phyloP scores from a whole-genome alignment of 1,140 invertebrate species.

The Phymorhynchus buccinoides region DNA sequence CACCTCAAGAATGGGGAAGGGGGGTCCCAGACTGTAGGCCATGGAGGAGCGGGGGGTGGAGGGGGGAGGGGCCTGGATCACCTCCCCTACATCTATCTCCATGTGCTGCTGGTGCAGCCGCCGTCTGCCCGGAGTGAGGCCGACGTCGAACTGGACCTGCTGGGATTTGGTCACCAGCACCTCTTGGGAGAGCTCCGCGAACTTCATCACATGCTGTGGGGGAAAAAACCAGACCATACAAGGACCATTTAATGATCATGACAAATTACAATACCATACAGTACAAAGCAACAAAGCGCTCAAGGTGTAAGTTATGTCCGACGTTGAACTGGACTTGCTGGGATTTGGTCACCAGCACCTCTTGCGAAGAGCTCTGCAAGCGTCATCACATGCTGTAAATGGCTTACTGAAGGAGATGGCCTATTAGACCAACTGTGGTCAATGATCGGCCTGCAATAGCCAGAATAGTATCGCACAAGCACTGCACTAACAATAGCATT shows the following conservation, averaged over 20 bases:
- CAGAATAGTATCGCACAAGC: too few species aligned
- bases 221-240: too few species aligned
- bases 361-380: slow-evolving; percentile 96
- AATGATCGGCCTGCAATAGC: too few species aligned
- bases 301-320: too few species aligned
- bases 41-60: slow-evolving; percentile 27
- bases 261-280: neutral
- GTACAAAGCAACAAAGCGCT: too few species aligned
- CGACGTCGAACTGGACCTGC: slow-evolving; percentile 75
- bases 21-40: slow-evolving; percentile 71
- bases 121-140: slow-evolving; percentile 83
- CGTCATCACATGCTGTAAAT: slow-evolving; percentile 93
- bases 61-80: neutral
- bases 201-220: slow-evolving; percentile 94
- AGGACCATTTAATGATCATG: too few species aligned
- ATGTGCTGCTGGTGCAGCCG: slow-evolving; percentile 81
- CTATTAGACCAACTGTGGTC: too few species aligned
- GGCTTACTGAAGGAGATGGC: too few species aligned
- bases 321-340: slow-evolving; percentile 74
- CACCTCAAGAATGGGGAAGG: slow-evolving; percentile 83
- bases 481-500: too few species aligned
- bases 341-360: slow-evolving; percentile 87
- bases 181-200: slow-evolving; percentile 95
- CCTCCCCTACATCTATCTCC: slow-evolving; percentile 37
- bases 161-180: slow-evolving; percentile 85